phyloP scores from a whole-genome alignment of 2,113 vertebrate genomes.

The Plotosus lineatus region DNA sequence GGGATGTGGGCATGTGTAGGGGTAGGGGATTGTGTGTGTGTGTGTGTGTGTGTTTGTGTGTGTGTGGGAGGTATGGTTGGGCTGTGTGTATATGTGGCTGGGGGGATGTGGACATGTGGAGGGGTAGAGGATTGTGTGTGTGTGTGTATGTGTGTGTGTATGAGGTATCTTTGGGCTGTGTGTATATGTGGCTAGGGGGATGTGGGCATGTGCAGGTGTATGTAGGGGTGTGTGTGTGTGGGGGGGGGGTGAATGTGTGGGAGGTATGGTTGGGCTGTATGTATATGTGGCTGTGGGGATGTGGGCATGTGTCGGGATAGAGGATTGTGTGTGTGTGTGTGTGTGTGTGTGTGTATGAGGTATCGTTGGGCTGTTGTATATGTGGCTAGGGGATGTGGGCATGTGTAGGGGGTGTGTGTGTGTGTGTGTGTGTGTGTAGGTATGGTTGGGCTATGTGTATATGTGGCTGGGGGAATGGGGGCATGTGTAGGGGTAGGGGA shows the following conservation, averaged over 20 bases:
- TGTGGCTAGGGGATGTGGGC: not conserved
- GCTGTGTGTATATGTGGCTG: no score
- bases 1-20: slow-evolving; percentile 48
- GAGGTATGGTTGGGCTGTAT: slow-evolving; percentile 15
- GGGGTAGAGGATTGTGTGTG: not conserved
- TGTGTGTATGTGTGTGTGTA: slow-evolving; percentile 10
- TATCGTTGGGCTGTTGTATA: no score
- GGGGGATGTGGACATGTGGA: no score
- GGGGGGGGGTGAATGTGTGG: no score
- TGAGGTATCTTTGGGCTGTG: not conserved
- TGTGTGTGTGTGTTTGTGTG: not conserved
- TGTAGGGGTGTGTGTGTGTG: not conserved
- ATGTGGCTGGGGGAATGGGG: not conserved
- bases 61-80: no score
- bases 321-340: not conserved
- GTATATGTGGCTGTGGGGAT: slow-evolving; percentile 8
- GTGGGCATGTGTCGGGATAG: slow-evolving; percentile 12
- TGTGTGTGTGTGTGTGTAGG: slow-evolving; percentile 19
- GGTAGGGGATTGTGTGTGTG: slow-evolving; percentile 65
- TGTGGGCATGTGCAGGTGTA: no score
- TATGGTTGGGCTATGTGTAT: no score
- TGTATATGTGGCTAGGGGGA: slow-evolving; percentile 3
- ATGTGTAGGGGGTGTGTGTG: no score
- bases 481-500: no score
- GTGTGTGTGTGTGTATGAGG: slow-evolving; percentile 24